These are phyloP conservation scores for Drosophila lini DNA, from an alignment of 1,140 invertebrate species.

Conservation along the genomic window DNA sequence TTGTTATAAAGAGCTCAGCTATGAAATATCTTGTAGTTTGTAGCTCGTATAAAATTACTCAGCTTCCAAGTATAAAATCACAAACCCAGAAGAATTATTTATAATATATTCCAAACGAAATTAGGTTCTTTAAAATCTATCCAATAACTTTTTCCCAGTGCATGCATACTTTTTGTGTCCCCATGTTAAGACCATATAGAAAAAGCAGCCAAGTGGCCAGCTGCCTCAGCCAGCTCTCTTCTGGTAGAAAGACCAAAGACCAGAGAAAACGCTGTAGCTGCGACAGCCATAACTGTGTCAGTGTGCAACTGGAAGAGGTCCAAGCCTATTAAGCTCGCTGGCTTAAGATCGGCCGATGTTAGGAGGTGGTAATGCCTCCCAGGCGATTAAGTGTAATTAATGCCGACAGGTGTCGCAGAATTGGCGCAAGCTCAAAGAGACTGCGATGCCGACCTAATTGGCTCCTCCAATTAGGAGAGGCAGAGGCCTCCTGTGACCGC, in stretches of 20 bases:
- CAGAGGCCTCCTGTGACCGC: conserved; percentile 11
- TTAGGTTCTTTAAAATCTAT: too few relatives aligned
- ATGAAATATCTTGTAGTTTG: too few relatives aligned
- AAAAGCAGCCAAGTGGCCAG: conserved; percentile 47
- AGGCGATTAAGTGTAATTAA: conserved; percentile 68
- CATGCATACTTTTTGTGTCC: conserved; percentile 18
- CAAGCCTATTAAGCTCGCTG: conserved; percentile 53
- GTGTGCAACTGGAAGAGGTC: conserved; percentile 52
- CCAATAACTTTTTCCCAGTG: conserved; percentile 4
- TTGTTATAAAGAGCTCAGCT: not conserved
- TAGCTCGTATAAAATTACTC: too few relatives aligned
- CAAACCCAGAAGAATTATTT: not conserved
- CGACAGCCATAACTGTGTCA: conserved; percentile 47
- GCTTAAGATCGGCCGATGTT: conserved; percentile 66
- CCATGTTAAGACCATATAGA: conserved; percentile 50
- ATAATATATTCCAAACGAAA: not conserved
- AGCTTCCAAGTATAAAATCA: too few relatives aligned
- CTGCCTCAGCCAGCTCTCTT: conserved; percentile 12
- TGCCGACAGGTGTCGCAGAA: conserved; percentile 64
- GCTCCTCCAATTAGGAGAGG: conserved; percentile 41
- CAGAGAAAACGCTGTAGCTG: conserved; percentile 16
- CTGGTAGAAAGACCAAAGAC: conserved; percentile 12
- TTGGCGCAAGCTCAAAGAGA: conserved; percentile 58
- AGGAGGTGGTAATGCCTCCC: conserved; percentile 29
- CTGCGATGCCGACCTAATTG: conserved; percentile 54